Evolutionary conservation across 2,113 vertebrate genomes (phyloP), one percentile per base, ranked within the genome.

Genomic region (Mustelus asterias): DNA sequence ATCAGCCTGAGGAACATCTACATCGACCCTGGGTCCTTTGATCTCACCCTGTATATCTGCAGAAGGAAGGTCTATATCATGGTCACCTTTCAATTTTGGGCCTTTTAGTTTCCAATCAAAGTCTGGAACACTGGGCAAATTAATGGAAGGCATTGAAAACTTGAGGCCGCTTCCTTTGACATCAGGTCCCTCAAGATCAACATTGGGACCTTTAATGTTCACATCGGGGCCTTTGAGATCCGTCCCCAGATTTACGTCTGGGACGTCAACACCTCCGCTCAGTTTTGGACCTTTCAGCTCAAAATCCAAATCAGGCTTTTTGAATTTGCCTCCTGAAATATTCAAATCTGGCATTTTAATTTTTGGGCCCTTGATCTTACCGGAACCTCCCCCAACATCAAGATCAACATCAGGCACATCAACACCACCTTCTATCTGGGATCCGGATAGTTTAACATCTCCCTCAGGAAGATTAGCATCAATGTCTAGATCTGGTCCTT

Each of bases 171-270:
- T 96, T 2, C 94, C 72, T 95, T 72, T 65, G 29, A 63, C 70
- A 48, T 98, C 98, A 0, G 97, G 96, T 0, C 96, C 96, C 3
- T 97, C 97, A 94, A 97, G 92, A 1, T 97, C 96, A n/a, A 96
- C 96, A 0, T 97, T 96, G 0, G 96, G 97, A 8, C 90, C 96
- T 85, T 96, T 96, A 24, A 11, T 93, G 65, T 96, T 96, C 1
- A 97, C 67, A 58, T 41, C 58, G 16, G 65, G 65, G 1, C 16
- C 18, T 67, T 67, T 67, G 65, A 67, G 65, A 41, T 78, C 70
- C 11, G 70, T 70, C 8, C 78, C 95, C 29, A 95, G 44, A 24
- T 96, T 86, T 11, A 83, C 14, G 20, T 54, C 80, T 3, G 95
- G 63, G 3, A 67, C 78, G 65, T 86, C n/a, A 48, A 88, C 72